Conservation (phyloP, 2,888 invertebrate species). For the Sphaerophoria taeniata region DNA sequence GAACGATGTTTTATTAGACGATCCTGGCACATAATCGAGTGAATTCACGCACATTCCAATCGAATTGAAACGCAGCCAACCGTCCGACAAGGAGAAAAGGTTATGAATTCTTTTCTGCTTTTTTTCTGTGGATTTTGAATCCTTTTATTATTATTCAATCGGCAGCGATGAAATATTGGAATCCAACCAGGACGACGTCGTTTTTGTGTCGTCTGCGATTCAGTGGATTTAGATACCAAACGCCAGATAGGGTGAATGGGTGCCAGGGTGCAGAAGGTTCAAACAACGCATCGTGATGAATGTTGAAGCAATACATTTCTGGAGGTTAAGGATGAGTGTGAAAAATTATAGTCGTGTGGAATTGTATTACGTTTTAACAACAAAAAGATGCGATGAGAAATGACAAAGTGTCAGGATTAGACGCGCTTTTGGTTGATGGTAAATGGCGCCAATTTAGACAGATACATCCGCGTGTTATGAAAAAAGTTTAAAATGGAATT, state of each 20-base stretch:
- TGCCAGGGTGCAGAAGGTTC: conserved; percentile 31
- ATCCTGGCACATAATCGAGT: conserved; percentile 68
- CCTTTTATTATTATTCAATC: conserved; percentile 47
- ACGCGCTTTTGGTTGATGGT: conserved; percentile 45
- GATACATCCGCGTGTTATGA: too few relatives aligned
- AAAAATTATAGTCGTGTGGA: conserved; percentile 37
- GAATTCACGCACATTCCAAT: conserved; percentile 74
- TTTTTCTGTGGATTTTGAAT: conserved; percentile 24
- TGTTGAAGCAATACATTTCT: conserved; percentile 11
- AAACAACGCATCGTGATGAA: conserved; percentile 32
- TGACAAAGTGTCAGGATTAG: conserved; percentile 69
- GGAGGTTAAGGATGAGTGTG: conserved; percentile 42
- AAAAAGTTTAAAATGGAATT: too few relatives aligned
- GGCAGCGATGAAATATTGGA: conserved; percentile 65
- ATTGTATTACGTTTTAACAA: not conserved
- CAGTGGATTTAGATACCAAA: conserved; percentile 23
- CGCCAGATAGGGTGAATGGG: conserved; percentile 38
- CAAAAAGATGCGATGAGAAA: conserved; percentile 38
- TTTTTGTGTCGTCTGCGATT: not conserved
- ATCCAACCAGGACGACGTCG: conserved; percentile 39
- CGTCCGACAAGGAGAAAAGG: conserved; percentile 37
- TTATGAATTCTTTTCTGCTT: conserved; percentile 67
- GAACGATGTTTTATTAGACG: conserved; percentile 34
- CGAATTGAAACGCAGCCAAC: conserved; percentile 65
- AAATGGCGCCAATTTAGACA: conserved; percentile 17